Evolutionary conservation across 2,797 vertebrate genomes (phyloP).

Genomic region (Tauraco hartlaubi): DNA sequence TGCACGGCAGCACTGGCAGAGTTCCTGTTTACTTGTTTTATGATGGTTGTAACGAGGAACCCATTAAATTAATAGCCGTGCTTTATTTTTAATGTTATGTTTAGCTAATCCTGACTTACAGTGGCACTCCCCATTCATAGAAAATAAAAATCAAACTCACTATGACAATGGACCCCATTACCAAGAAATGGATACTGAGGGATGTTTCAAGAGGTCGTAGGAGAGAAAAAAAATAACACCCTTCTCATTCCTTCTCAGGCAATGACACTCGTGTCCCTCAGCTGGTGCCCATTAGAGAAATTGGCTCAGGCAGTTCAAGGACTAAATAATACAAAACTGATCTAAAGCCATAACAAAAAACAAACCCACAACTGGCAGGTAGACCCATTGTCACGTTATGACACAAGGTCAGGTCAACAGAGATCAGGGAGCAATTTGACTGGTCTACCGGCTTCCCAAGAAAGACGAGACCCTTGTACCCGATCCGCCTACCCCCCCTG

Average conservation of each 20-base stretch:
- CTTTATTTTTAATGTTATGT: conserved; percentile 77
- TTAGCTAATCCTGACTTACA: conserved; percentile 73
- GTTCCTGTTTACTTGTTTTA: conserved; percentile 77
- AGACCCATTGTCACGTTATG: background rate
- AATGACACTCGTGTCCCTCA: background rate
- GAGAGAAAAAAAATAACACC: background rate
- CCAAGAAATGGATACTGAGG: background rate
- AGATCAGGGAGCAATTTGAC: no score
- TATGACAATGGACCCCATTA: background rate
- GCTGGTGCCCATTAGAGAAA: background rate
- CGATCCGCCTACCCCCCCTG: no score
- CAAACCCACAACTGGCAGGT: background rate
- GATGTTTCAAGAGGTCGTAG: background rate
- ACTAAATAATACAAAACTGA: background rate
- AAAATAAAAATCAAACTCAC: conserved; percentile 43
- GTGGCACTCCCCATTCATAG: conserved; percentile 24
- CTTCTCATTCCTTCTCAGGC: background rate
- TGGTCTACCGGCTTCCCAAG: no score
- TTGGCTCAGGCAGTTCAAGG: background rate
- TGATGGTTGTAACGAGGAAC: conserved; percentile 65
- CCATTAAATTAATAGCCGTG: conserved; percentile 77
- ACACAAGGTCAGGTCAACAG: no score
- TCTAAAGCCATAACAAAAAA: background rate
- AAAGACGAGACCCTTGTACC: no score
- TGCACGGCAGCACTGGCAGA: conserved; percentile 56